phyloP scores from a whole-genome alignment of 1,140 invertebrate genomes.

The Bombyx mandarina region DNA sequence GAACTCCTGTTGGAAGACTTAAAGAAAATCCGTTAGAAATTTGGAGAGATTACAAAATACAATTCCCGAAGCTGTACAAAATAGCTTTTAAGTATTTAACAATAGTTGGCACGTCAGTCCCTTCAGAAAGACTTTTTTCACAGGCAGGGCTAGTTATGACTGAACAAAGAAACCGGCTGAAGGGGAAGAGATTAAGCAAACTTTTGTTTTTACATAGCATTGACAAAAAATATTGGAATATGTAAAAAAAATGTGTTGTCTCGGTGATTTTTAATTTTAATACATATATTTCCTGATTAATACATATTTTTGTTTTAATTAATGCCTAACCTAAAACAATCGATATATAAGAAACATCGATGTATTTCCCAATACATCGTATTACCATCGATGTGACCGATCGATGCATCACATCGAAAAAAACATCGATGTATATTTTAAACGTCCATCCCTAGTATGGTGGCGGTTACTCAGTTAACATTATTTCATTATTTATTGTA shows the following conservation, averaged over 20 bases:
- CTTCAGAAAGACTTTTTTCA: constrained; percentile 15
- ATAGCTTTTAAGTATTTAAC: constrained; percentile 17
- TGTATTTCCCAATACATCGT: not conserved
- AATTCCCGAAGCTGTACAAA: constrained; percentile 34
- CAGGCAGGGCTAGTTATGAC: constrained; percentile 5
- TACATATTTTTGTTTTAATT: not conserved
- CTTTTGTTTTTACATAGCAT: not conserved
- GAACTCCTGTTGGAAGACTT: constrained; percentile 20
- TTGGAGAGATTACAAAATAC: constrained; percentile 38
- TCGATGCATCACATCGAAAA: too few species aligned
- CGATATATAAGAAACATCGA: not conserved
- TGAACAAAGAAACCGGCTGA: not conserved
- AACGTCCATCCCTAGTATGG: not conserved
- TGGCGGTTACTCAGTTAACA: too few species aligned
- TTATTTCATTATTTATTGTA: too few species aligned
- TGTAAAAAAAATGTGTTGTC: not conserved
- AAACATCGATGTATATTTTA: not conserved
- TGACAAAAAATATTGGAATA: constrained; percentile 1
- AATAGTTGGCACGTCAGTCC: constrained; percentile 14
- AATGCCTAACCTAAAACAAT: not conserved
- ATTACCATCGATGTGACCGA: too few species aligned
- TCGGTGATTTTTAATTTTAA: not conserved
- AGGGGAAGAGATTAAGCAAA: constrained; percentile 2
- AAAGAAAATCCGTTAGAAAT: constrained; percentile 42
- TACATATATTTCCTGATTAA: not conserved